Percentiles rank a stretch among this genome's conserved stretches.
Conservation (phyloP, 2,797 vertebrate species). For the Lepus oiostolus region DNA sequence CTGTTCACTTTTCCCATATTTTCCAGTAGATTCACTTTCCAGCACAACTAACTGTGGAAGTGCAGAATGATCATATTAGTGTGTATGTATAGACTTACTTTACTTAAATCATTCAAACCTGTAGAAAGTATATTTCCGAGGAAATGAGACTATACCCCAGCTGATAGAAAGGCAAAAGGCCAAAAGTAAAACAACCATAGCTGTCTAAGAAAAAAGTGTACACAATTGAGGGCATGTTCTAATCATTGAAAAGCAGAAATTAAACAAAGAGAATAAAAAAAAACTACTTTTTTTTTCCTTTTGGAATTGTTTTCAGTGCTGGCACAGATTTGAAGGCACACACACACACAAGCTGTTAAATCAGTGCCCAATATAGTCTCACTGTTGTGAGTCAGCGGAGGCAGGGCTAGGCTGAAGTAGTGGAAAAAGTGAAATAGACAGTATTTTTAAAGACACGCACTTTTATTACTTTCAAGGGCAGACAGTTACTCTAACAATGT, state of each 20-base stretch:
- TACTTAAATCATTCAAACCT: constrained; percentile 46
- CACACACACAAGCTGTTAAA: constrained; percentile 46
- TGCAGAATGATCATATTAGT: background rate
- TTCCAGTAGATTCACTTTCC: constrained; percentile 11
- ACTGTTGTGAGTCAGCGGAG: constrained; percentile 64
- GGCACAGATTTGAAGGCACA: constrained; percentile 51
- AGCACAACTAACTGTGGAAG: constrained; percentile 28
- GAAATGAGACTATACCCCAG: constrained; percentile 16
- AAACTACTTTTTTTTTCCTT: constrained; percentile 19
- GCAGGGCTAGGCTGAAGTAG: constrained; percentile 52
- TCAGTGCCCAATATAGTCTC: constrained; percentile 47
- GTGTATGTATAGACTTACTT: background rate
- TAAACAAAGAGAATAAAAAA: background rate
- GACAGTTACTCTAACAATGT: constrained; percentile 50
- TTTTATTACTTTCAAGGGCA: constrained; percentile 71
- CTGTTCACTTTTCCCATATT: background rate
- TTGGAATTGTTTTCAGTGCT: constrained; percentile 53
- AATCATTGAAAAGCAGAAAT: constrained; percentile 32
- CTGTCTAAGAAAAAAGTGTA: background rate
- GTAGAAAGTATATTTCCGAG: constrained; percentile 45
- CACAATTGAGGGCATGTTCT: constrained; percentile 25
- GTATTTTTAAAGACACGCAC: constrained; percentile 71
- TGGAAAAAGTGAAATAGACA: constrained; percentile 72
- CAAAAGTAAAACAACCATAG: background rate
- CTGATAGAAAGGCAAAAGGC: constrained; percentile 33